phyloP scores from a whole-genome alignment of 2,797 vertebrate species.

The Sardinella longiceps region DNA sequence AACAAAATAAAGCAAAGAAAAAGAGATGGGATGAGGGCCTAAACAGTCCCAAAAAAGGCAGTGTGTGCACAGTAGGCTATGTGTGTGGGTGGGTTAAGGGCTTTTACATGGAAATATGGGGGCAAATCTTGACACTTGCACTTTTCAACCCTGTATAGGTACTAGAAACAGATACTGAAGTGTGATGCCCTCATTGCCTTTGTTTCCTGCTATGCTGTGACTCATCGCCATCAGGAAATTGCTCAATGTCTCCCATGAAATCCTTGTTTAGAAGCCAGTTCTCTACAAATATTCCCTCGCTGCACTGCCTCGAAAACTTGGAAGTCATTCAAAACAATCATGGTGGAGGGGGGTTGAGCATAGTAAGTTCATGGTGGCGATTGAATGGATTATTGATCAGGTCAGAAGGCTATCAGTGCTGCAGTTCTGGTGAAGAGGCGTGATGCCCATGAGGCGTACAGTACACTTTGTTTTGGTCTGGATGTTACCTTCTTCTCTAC shows the following conservation, averaged over 20 bases:
- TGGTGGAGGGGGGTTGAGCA: background rate
- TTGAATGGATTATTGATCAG: background rate
- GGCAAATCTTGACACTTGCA: background rate
- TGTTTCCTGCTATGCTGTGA: background rate
- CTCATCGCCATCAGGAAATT: constrained; percentile 18
- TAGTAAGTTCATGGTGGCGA: background rate
- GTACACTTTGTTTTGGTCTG: constrained; percentile 32
- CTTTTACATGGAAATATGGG: background rate
- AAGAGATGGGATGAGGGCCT: background rate
- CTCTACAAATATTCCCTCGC: background rate
- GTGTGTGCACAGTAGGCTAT: background rate
- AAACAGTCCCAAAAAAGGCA: background rate
- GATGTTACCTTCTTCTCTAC: constrained; percentile 1
- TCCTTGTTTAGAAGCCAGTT: background rate
- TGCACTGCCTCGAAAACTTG: background rate
- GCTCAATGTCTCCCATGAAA: background rate
- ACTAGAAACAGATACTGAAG: background rate
- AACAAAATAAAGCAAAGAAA: background rate
- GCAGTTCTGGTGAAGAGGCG: background rate
- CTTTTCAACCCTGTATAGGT: background rate
- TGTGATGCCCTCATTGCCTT: background rate
- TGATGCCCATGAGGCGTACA: background rate
- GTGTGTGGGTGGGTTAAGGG: background rate
- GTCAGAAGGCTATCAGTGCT: background rate
- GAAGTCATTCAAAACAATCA: background rate